Evolutionary conservation across 1,140 invertebrate genomes (phyloP).

Genomic region (Solen grandis): DNA sequence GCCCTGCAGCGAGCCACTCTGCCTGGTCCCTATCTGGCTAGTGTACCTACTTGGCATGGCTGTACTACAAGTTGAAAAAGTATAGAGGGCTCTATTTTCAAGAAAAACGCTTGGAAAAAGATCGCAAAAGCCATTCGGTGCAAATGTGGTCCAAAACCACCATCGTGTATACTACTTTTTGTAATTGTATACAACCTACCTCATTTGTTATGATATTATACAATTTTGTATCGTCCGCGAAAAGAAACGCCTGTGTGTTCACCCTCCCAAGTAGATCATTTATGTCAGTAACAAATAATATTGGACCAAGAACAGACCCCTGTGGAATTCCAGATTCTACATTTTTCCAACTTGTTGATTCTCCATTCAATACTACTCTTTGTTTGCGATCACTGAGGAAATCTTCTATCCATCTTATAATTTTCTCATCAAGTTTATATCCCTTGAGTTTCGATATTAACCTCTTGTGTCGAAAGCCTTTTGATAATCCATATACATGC

Average conservation of each 20-base stretch:
- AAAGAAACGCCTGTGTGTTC: not conserved
- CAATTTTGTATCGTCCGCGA: slow-evolving; percentile 4
- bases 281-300: slow-evolving; percentile 9
- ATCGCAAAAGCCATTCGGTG: no score
- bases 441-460: not conserved
- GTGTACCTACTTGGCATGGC: no score
- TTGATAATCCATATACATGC: not conserved
- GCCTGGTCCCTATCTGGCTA: no score
- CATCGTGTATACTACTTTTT: no score
- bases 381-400: not conserved
- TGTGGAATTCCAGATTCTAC: not conserved
- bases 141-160: no score
- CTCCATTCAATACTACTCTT: not conserved
- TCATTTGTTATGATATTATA: no score
- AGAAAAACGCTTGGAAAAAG: no score
- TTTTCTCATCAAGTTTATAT: not conserved
- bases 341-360: not conserved
- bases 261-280: not conserved
- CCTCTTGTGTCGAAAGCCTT: slow-evolving; percentile 16
- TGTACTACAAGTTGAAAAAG: no score
- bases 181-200: no score
- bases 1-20: no score
- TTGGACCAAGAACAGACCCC: not conserved
- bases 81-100: no score
- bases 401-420: not conserved